Evolutionary conservation across 2,888 invertebrate species (phyloP), one percentile per base, ranked within the genome.

Genomic region (Cryptus viduatorius): DNA sequence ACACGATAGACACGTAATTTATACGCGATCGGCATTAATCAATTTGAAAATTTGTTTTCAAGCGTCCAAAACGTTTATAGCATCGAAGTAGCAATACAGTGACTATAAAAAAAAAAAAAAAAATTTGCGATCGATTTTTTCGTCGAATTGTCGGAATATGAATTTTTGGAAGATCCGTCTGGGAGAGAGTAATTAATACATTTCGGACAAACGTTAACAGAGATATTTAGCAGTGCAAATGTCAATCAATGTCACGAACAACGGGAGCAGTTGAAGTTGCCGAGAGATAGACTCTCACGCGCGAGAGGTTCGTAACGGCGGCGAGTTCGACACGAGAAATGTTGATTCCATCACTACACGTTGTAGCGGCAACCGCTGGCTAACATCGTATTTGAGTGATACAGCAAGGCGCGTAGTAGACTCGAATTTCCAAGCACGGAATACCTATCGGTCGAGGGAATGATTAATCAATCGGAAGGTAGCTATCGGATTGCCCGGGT

Each of bases 391-490:
- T 19, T 48, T 16, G 75, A 31, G 61, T 19, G 48, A 4, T 29
- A 53, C 42, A 16, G 42, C 42, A 16, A 16, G 16, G 16, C 16
- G 65, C 16, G 10, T 14, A n/a, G 19, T 16, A 37, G 46, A 42
- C 10, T 31, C n/a, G 19, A 12, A 65, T 71, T 37, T 42, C 56
- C 53, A 71, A 56, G 37, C 71, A 53, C 53, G 53, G 19, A 53
- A 50, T 59, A 46, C 16, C 31, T 10, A 69, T 59, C 71, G 78
- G 69, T 24, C 59, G 10, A 37, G 69, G 53, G 56, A 71, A 71
- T 78, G 71, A 71, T 78, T 78, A 77, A 68, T 77, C 77, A 78
- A 78, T 19, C 59, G 56, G 71, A 78, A 78, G 59, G 42, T 59
- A 59, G n/a, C 71, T 44, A 46, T 71, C 59, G 59, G 71, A 71